Evolutionary conservation across 2,888 invertebrate species (phyloP).

Genomic region (Erebia aethiops): DNA sequence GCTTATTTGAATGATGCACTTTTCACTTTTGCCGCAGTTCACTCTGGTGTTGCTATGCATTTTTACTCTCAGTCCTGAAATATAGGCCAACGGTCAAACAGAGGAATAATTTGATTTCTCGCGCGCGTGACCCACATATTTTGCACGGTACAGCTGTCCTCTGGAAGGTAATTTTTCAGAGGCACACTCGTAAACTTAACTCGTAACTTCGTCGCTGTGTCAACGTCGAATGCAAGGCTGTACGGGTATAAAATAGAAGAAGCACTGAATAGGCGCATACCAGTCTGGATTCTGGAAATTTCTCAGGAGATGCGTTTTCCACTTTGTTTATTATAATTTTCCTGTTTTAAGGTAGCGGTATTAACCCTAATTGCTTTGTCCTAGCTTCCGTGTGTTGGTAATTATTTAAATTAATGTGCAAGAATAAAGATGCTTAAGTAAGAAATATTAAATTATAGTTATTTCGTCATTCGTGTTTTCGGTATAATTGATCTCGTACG

Average conservation of each 20-base stretch:
- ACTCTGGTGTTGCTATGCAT: too few species aligned
- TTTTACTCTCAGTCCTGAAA: too few species aligned
- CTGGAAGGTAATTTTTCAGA: too few species aligned
- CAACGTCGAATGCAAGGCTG: neutral
- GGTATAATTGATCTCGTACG: too few species aligned
- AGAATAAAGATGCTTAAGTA: neutral
- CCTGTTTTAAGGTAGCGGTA: conserved; percentile 18
- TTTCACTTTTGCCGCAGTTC: too few species aligned
- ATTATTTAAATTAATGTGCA: conserved; percentile 15
- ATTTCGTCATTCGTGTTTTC: too few species aligned
- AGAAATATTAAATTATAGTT: neutral
- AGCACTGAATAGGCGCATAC: conserved; percentile 11
- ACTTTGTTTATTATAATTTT: conserved; percentile 24
- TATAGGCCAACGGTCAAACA: too few species aligned
- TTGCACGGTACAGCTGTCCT: too few species aligned
- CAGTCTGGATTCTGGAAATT: conserved; percentile 12
- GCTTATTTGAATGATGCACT: too few species aligned
- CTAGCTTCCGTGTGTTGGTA: conserved; percentile 14
- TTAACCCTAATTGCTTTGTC: conserved; percentile 18
- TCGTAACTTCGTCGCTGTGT: neutral
- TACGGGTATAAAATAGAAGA: neutral
- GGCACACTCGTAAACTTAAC: too few species aligned
- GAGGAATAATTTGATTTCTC: too few species aligned
- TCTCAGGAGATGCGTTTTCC: conserved; percentile 13
- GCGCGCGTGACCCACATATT: too few species aligned